These are phyloP conservation scores for Siphamia tubifer DNA, from an alignment of 2,113 vertebrate species.

Conservation along the genomic window DNA sequence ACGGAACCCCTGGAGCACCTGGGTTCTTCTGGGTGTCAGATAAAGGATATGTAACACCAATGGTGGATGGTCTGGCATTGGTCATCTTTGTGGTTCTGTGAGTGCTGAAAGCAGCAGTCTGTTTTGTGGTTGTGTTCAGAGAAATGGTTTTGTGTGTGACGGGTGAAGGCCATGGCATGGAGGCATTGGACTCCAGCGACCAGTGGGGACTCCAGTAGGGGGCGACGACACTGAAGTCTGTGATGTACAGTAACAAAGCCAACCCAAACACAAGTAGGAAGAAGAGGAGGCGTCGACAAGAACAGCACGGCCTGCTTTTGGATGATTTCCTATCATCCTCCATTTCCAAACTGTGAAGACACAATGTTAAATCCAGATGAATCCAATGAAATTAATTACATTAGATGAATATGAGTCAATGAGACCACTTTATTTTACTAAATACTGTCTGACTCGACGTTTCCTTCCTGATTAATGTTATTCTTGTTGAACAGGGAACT, in stretches of 20 bases:
- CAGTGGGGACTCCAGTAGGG: neutral
- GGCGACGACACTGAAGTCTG: rapidly evolving
- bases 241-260: neutral
- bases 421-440: too few species aligned
- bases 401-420: too few species aligned
- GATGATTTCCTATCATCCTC: rapidly evolving
- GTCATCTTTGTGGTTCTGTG: neutral
- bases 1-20: neutral
- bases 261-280: neutral
- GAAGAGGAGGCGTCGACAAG: neutral
- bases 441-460: too few species aligned
- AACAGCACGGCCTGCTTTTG: neutral
- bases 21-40: too few species aligned
- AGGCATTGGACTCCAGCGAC: neutral
- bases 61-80: rapidly evolving
- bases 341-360: neutral
- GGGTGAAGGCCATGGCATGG: neutral
- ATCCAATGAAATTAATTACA: too few species aligned
- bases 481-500: too few species aligned
- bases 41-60: too few species aligned
- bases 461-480: too few species aligned
- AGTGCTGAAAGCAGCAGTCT: too few species aligned
- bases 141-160: neutral
- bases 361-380: too few species aligned
- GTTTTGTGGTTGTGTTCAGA: rapidly evolving